Evolutionary conservation across 2,888 invertebrate species (phyloP), one percentile per base, ranked within the genome.

Genomic region (Agriopis marginaria): DNA sequence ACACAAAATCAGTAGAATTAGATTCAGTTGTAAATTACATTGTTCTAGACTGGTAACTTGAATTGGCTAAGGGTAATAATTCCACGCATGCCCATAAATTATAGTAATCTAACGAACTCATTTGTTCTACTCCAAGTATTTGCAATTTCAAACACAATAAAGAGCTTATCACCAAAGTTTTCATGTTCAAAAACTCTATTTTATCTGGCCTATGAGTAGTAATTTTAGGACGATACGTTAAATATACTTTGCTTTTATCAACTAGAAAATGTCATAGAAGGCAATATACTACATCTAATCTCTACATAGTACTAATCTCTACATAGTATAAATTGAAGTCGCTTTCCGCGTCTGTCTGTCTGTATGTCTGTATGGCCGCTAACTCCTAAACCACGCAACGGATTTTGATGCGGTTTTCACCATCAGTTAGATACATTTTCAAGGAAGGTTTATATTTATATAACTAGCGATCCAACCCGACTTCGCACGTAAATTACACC

Each of bases 51-150:
- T 62, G 10, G 0, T 39, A 49, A 45, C 45, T 63, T 12, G 6
- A 54, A 60, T 50, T 39, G 39, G 61, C 45, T 58, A 50, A 40
- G 49, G 64, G 50, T 44, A 42, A 58, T 64, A 44, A 62, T 47
- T 50, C 14, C 49, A 62, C 44, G 42, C 51, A 62, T 53, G 53
- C 44, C 23, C 45, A 54, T 62, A 53, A 62, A 62, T 62, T 44
- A 62, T 44, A 42, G 45, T 50, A 64, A 64, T 64, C 58, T 64
- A 58, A 49, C 50, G 42, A 64, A 64, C 56, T 62, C 23, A 58
- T 58, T 64, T 64, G 56, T 64, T 64, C 56, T 51, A n/a, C 50
- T 50, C 40, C 51, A 64, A 64, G 58, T 64, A 23, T 58, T 58
- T 40, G 64, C 58, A 64, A 44, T 58, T 64, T 64, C 32, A 32